A percentile compares a stretch with the other conserved stretches of the same genome.
These are phyloP conservation scores for Stomatorhinus ivindoensis DNA, from an alignment of 2,113 vertebrate genomes.

Conservation along the genomic window DNA sequence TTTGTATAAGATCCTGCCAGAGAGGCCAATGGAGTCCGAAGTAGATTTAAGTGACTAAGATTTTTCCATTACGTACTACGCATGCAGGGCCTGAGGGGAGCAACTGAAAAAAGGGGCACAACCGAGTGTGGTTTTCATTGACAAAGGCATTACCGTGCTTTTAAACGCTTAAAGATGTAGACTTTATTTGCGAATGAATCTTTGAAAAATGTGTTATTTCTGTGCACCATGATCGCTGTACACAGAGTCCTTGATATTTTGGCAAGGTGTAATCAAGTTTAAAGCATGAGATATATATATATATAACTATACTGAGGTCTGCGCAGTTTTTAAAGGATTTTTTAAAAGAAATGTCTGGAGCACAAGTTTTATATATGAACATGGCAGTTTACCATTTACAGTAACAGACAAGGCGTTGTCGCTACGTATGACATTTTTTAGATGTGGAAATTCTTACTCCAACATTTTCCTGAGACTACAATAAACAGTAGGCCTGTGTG, in stretches of 20 bases:
- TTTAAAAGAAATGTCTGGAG: not conserved
- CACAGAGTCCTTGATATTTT: not conserved
- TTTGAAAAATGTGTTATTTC: not conserved
- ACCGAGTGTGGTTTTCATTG: slow-evolving; percentile 30
- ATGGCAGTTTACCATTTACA: not conserved
- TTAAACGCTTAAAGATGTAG: slow-evolving; percentile 31
- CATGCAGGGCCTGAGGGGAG: slow-evolving; percentile 32
- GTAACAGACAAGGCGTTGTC: not conserved
- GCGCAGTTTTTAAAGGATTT: not conserved
- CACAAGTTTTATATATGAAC: not conserved
- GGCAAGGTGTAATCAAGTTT: not conserved
- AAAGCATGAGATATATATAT: too few species aligned
- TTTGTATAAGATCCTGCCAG: slow-evolving; percentile 30
- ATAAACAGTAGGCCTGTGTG: not conserved
- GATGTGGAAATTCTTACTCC: not conserved
- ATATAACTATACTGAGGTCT: too few species aligned
- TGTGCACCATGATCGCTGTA: not conserved
- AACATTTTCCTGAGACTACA: not conserved
- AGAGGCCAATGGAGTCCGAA: slow-evolving; percentile 42
- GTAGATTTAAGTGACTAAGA: slow-evolving; percentile 57
- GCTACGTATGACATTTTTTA: not conserved
- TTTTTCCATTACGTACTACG: slow-evolving; percentile 59
- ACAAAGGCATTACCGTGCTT: slow-evolving; percentile 26
- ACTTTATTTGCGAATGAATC: not conserved
- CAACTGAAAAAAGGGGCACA: slow-evolving; percentile 23